Conservation (phyloP, 2,797 vertebrate genomes). For the Denticeps clupeoides region DNA sequence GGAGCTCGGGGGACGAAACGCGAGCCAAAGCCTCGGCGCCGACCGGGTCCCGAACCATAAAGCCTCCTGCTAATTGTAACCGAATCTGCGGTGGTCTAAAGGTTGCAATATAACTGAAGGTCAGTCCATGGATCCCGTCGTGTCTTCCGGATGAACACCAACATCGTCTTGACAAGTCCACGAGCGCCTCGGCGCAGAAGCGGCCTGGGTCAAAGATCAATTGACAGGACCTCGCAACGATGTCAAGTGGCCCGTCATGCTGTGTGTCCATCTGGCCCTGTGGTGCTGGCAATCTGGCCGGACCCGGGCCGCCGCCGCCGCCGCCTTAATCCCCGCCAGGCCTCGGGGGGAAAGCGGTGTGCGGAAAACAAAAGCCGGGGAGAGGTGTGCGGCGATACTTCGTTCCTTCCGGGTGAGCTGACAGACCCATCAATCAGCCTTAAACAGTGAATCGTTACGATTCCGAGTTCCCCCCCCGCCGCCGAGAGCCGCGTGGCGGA, state of each 20-base stretch:
- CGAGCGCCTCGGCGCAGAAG: constrained; percentile 33
- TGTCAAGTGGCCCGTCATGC: constrained; percentile 54
- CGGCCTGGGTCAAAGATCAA: constrained; percentile 61
- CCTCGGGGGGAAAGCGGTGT: too few species aligned
- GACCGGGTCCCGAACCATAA: constrained; percentile 48
- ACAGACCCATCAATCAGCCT: constrained; percentile 27
- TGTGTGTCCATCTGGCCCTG: constrained; percentile 54
- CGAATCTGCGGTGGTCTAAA: constrained; percentile 52
- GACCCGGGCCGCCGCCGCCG: constrained; percentile 27
- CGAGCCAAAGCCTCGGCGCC: constrained; percentile 33
- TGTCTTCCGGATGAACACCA: too few species aligned
- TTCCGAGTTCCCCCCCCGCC: constrained; percentile 15
- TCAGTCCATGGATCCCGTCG: too few species aligned
- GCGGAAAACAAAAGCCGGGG: constrained; percentile 11
- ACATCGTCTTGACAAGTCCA: too few species aligned
- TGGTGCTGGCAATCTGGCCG: constrained; percentile 42
- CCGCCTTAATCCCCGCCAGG: too few species aligned
- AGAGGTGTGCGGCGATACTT: constrained; percentile 8
- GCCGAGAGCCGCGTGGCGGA: constrained; percentile 14
- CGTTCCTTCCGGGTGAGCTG: constrained; percentile 30
- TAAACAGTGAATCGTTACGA: constrained; percentile 28
- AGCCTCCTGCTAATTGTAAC: constrained; percentile 69
- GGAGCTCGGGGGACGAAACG: constrained; percentile 46
- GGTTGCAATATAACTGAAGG: constrained; percentile 59
- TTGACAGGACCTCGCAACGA: constrained; percentile 55